Evolutionary conservation across 2,888 invertebrate species (phyloP).

Genomic region (Monopis laevigella): DNA sequence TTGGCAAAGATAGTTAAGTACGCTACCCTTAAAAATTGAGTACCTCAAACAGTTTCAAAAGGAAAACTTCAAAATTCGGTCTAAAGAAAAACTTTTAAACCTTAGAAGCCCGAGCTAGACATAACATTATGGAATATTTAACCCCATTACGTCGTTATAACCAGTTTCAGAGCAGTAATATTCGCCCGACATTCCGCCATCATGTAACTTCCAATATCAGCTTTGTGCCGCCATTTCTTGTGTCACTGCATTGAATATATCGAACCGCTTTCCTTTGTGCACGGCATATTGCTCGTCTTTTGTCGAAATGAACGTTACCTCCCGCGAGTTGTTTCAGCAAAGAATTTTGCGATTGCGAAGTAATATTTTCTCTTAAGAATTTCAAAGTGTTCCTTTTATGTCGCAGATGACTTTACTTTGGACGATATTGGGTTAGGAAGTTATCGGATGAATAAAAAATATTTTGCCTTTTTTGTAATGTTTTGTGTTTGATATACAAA

Average conservation of each 20-base stretch:
- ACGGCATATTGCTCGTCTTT: slow-evolving; percentile 65
- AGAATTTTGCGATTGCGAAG: slow-evolving; percentile 65
- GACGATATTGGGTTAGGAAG: slow-evolving; percentile 10
- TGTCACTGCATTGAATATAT: slow-evolving; percentile 68
- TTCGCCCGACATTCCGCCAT: slow-evolving; percentile 16
- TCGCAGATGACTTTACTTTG: slow-evolving; percentile 57
- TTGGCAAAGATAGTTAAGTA: too few relatives aligned
- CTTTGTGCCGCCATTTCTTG: slow-evolving; percentile 63
- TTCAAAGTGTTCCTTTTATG: slow-evolving; percentile 63
- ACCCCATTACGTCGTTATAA: too few relatives aligned
- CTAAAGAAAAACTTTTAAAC: too few relatives aligned
- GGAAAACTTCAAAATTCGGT: too few relatives aligned
- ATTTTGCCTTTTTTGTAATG: background rate
- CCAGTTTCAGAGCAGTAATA: slow-evolving; percentile 5
- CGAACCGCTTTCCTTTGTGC: slow-evolving; percentile 62
- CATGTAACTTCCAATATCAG: slow-evolving; percentile 58
- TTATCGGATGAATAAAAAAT: background rate
- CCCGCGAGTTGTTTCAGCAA: slow-evolving; percentile 62
- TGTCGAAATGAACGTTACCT: slow-evolving; percentile 64
- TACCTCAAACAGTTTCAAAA: too few relatives aligned
- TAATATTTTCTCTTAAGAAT: slow-evolving; percentile 66
- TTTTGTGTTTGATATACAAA: too few relatives aligned
- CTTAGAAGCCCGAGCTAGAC: too few relatives aligned
- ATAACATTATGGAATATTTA: too few relatives aligned
- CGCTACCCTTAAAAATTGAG: too few relatives aligned